phyloP scores from a whole-genome alignment of 2,888 invertebrate genomes.

The Xanthia icteritia region DNA sequence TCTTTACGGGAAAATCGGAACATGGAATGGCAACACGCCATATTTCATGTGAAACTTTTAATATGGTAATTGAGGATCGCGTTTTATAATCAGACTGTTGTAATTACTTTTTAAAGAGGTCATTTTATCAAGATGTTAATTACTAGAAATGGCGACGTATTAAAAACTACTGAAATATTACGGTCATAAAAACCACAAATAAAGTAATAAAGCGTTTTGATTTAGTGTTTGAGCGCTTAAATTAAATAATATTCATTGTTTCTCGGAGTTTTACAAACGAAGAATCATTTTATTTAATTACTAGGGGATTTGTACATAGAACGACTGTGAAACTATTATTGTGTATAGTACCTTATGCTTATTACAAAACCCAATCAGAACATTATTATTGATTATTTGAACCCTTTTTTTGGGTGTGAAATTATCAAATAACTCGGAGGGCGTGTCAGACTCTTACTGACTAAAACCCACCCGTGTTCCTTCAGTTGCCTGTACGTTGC shows the following conservation, averaged over 20 bases:
- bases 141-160: conserved; percentile 49
- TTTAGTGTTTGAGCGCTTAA: conserved; percentile 23
- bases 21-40: conserved; percentile 63
- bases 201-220: conserved; percentile 45
- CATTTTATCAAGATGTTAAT: conserved; percentile 59
- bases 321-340: background rate
- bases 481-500: no score
- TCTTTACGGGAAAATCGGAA: conserved; percentile 38
- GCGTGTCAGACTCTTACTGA: no score
- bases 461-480: no score
- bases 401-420: no score
- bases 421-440: no score
- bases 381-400: no score
- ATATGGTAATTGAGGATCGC: conserved; percentile 59
- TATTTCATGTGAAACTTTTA: conserved; percentile 68
- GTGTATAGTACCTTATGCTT: background rate
- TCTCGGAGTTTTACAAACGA: background rate
- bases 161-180: conserved; percentile 49
- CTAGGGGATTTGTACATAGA: background rate
- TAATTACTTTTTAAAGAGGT: conserved; percentile 61
- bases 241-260: conserved; percentile 9
- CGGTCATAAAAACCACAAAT: conserved; percentile 44
- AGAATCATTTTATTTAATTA: background rate
- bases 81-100: conserved; percentile 61
- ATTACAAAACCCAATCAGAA: no score